Evolutionary conservation across 2,797 vertebrate species (phyloP).

Genomic region (Balearica regulorum): DNA sequence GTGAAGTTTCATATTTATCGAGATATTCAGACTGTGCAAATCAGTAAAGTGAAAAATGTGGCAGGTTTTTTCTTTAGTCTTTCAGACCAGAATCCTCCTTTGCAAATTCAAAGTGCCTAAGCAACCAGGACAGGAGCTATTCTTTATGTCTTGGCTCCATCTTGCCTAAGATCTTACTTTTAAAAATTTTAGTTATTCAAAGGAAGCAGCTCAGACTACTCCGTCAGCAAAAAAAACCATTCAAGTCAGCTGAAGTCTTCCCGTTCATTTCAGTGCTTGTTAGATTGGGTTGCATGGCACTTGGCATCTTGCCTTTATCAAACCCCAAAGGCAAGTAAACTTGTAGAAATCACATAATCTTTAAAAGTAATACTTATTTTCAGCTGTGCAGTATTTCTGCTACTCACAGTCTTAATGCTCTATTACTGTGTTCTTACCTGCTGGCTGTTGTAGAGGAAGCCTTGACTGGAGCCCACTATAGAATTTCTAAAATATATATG

Average conservation of each 20-base stretch:
- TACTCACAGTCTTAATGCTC: neutral
- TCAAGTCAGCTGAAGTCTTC: neutral
- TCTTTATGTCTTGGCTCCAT: neutral
- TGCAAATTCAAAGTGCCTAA: neutral
- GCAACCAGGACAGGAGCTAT: neutral
- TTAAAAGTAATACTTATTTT: neutral
- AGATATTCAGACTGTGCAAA: neutral
- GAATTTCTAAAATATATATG: neutral
- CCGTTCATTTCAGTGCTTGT: neutral
- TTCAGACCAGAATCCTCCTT: neutral
- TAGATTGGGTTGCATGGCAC: neutral
- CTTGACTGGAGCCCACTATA: neutral
- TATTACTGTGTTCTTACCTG: neutral
- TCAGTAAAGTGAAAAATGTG: slow-evolving; percentile 8
- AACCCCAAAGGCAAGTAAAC: neutral
- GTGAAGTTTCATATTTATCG: neutral
- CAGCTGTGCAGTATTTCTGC: neutral
- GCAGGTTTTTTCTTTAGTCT: neutral
- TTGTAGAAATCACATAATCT: neutral
- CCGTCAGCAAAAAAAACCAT: neutral
- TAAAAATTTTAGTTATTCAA: neutral
- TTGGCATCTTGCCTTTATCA: neutral
- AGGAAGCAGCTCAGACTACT: neutral
- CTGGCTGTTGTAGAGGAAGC: neutral
- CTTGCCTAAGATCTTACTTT: neutral